These are phyloP conservation scores for Scomber japonicus DNA, from an alignment of 2,113 vertebrate genomes.

Conservation along the genomic window DNA sequence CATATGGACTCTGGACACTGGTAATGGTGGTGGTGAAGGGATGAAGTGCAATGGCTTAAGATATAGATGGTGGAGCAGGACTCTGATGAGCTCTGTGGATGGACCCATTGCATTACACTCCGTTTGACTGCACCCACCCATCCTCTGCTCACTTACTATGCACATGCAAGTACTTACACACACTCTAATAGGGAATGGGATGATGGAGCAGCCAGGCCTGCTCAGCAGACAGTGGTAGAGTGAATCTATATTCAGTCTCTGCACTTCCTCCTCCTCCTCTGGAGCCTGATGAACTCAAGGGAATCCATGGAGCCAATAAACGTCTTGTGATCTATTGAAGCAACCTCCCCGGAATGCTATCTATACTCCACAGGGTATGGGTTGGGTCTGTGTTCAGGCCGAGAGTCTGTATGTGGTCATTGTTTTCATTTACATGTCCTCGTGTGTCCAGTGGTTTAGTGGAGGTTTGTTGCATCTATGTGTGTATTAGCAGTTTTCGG, in stretches of 20 bases:
- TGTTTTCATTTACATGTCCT: constrained; percentile 13
- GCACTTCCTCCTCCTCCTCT: constrained; percentile 59
- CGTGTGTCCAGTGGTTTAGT: constrained; percentile 23
- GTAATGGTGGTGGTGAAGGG: too few relatives aligned
- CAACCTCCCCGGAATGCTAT: constrained; percentile 60
- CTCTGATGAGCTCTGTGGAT: too few relatives aligned
- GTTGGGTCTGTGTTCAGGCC: constrained; percentile 12
- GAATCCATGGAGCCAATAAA: constrained; percentile 75
- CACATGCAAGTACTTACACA: constrained; percentile 45
- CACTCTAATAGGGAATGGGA: constrained; percentile 65
- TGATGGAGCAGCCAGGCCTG: constrained; percentile 61
- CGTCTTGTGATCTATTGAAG: constrained; percentile 65
- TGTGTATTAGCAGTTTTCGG: constrained; percentile 14
- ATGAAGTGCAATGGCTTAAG: too few relatives aligned
- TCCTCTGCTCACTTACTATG: constrained; percentile 53
- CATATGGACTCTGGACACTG: too few relatives aligned
- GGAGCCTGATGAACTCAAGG: constrained; percentile 74
- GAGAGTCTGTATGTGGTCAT: constrained; percentile 26
- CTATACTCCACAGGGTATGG: constrained; percentile 37
- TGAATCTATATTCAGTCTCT: constrained; percentile 78
- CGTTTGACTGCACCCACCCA: background rate
- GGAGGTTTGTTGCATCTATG: constrained; percentile 32
- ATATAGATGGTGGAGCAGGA: too few relatives aligned
- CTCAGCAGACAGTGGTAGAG: constrained; percentile 66
- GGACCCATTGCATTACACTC: constrained; percentile 12